These are phyloP conservation scores for Lampropteryx suffumata DNA, from an alignment of 2,888 invertebrate genomes.

Conservation along the genomic window DNA sequence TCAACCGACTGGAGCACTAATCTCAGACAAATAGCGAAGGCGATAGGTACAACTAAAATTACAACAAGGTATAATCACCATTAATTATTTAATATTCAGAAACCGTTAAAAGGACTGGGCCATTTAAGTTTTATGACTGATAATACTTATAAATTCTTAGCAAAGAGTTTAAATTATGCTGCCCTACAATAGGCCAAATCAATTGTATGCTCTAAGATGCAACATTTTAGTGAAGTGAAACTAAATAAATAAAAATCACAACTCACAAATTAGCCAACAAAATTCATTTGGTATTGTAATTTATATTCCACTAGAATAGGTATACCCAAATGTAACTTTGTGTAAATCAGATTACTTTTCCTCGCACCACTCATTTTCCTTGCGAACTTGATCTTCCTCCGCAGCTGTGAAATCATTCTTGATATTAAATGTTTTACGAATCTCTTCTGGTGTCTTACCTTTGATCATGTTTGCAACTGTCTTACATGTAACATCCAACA, in stretches of 20 bases:
- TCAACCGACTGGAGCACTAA: too few relatives aligned
- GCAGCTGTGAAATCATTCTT: conserved; percentile 98
- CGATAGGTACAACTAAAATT: too few relatives aligned
- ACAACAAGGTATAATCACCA: too few relatives aligned
- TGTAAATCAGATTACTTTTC: conserved; percentile 84
- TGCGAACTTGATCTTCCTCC: conserved; percentile 99
- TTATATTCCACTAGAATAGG: too few relatives aligned
- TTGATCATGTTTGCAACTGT: conserved; percentile 99
- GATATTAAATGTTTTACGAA: conserved; percentile 97
- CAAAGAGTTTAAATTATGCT: too few relatives aligned
- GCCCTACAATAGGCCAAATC: conserved; percentile 1
- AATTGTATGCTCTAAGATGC: conserved; percentile 1
- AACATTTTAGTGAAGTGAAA: neutral
- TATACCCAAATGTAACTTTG: neutral
- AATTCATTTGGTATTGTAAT: too few relatives aligned
- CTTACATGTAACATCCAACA: conserved; percentile 98
- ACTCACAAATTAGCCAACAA: conserved; percentile 1
- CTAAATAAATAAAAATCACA: conserved; percentile 8
- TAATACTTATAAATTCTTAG: too few relatives aligned
- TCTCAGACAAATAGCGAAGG: too few relatives aligned
- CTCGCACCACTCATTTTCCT: conserved; percentile 97
- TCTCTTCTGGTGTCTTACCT: conserved; percentile 98
- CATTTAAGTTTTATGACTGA: too few relatives aligned
- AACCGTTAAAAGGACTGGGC: too few relatives aligned
- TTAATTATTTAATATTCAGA: too few relatives aligned